phyloP scores from a whole-genome alignment of 2,888 invertebrate species.

The Nasonovia ribisnigri region DNA sequence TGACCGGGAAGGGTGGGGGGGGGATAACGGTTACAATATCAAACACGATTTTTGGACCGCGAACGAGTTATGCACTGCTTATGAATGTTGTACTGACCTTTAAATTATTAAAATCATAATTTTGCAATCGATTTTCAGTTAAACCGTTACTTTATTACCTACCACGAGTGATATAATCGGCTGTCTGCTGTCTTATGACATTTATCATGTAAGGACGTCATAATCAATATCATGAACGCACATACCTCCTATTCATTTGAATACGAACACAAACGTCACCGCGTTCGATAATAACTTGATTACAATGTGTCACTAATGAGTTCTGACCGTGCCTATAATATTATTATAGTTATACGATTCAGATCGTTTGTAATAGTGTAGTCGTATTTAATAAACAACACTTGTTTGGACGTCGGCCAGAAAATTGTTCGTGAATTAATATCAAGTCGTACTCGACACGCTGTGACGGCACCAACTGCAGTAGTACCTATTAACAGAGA shows the following conservation, averaged over 20 bases:
- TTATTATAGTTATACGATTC: background rate
- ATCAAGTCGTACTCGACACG: background rate
- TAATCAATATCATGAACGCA: background rate
- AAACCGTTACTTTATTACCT: too few relatives aligned
- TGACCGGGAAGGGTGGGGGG: background rate
- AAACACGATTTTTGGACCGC: conserved; percentile 11
- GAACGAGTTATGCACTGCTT: background rate
- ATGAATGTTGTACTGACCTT: background rate
- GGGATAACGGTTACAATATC: background rate
- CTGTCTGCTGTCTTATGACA: background rate
- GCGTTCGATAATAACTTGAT: background rate
- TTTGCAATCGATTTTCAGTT: background rate
- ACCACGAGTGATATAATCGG: background rate
- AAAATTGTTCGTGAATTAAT: background rate
- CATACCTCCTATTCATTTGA: background rate
- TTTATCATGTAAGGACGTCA: background rate
- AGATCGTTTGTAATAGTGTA: background rate
- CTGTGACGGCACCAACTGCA: background rate
- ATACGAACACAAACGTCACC: background rate
- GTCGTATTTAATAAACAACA: background rate
- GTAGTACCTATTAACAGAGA: background rate
- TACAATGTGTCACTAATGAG: background rate
- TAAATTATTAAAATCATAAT: background rate
- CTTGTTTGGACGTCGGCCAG: conserved; percentile 18
- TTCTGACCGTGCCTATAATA: background rate